These are phyloP conservation scores for Cheilinus undulatus DNA, from an alignment of 2,113 vertebrate genomes.

Conservation along the genomic window DNA sequence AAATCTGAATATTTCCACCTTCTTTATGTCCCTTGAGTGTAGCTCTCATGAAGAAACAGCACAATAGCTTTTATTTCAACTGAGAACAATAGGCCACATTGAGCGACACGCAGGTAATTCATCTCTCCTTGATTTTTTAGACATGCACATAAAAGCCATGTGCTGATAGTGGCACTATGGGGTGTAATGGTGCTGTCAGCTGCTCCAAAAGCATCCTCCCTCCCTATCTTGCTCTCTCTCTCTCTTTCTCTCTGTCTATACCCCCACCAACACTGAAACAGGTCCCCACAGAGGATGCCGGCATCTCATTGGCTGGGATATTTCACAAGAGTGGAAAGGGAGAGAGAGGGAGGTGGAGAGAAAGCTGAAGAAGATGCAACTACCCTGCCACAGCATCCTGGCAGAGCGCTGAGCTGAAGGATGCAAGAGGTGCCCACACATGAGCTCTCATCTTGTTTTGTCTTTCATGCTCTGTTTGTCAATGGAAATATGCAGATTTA, in stretches of 20 bases:
- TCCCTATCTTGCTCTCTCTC: slow-evolving; percentile 20
- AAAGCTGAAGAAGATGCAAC: slow-evolving; percentile 74
- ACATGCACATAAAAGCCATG: slow-evolving; percentile 73
- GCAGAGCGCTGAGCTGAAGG: slow-evolving; percentile 56
- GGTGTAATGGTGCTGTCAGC: slow-evolving; percentile 77
- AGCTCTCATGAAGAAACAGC: slow-evolving; percentile 23
- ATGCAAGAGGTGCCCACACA: slow-evolving; percentile 36
- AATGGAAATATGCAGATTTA: slow-evolving; percentile 39
- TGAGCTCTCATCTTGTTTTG: slow-evolving; percentile 3
- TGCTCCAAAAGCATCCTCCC: slow-evolving; percentile 61
- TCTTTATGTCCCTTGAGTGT: neutral
- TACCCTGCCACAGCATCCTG: slow-evolving; percentile 70
- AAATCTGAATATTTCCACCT: slow-evolving; percentile 3
- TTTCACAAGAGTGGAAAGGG: slow-evolving; percentile 60
- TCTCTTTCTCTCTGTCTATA: slow-evolving; percentile 31
- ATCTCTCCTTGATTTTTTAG: slow-evolving; percentile 68
- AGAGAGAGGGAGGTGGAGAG: slow-evolving; percentile 32
- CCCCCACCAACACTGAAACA: slow-evolving; percentile 65
- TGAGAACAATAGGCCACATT: slow-evolving; percentile 63
- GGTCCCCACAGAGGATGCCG: slow-evolving; percentile 73
- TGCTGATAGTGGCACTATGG: slow-evolving; percentile 69
- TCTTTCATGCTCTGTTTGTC: slow-evolving; percentile 12
- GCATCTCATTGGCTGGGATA: slow-evolving; percentile 74
- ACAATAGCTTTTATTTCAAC: slow-evolving; percentile 32
- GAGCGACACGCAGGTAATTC: slow-evolving; percentile 65